These are phyloP conservation scores for Sesia bembeciformis DNA, from an alignment of 2,888 invertebrate genomes.

Conservation along the genomic window DNA sequence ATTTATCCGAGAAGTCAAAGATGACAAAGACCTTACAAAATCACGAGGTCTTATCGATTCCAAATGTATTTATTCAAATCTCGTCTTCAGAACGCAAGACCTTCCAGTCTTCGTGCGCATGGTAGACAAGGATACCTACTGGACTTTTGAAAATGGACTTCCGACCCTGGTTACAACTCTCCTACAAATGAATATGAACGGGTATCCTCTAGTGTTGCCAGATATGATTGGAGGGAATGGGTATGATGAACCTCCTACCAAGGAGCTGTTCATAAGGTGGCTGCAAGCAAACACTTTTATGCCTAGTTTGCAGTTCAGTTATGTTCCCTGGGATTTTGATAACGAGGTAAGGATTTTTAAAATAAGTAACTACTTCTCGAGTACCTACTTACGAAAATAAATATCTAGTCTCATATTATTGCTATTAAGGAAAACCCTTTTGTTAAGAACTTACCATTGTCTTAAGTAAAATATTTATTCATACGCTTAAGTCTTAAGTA, in stretches of 20 bases:
- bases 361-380: too few relatives aligned
- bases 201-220: slow-evolving; percentile 82
- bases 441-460: too few relatives aligned
- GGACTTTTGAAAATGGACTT: slow-evolving; percentile 80
- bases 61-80: too few relatives aligned
- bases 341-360: slow-evolving; percentile 39
- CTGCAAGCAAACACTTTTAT: slow-evolving; percentile 83
- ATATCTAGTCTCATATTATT: too few relatives aligned
- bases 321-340: slow-evolving; percentile 85
- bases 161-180: slow-evolving; percentile 82
- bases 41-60: too few relatives aligned
- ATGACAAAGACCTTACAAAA: too few relatives aligned
- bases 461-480: too few relatives aligned
- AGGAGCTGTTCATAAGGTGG: slow-evolving; percentile 84
- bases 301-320: slow-evolving; percentile 86
- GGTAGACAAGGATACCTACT: slow-evolving; percentile 82
- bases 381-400: too few relatives aligned
- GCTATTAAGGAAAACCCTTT: too few relatives aligned
- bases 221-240: slow-evolving; percentile 84
- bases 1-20: too few relatives aligned
- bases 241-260: slow-evolving; percentile 52
- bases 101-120: slow-evolving; percentile 82
- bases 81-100: slow-evolving; percentile 73
- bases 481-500: too few relatives aligned
- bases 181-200: slow-evolving; percentile 76